These are phyloP conservation scores for Squalus acanthias DNA, from an alignment of 2,797 vertebrate species.

Conservation along the genomic window DNA sequence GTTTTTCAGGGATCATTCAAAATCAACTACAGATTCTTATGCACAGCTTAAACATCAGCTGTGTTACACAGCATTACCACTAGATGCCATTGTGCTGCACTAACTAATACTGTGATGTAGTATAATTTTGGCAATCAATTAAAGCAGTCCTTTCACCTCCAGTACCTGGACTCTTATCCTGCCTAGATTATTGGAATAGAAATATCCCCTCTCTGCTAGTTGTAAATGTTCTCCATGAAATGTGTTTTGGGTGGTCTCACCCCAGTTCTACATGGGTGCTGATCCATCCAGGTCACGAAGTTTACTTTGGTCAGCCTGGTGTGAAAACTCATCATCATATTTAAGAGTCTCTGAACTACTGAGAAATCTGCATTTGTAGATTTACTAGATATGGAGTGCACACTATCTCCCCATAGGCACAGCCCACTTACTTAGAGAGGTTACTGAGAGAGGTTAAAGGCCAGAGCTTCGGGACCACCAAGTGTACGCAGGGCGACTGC, in stretches of 20 bases:
- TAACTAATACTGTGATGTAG: background rate
- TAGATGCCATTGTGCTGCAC: background rate
- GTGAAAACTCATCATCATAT: background rate
- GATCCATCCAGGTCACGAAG: background rate
- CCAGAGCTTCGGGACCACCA: background rate
- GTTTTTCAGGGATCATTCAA: background rate
- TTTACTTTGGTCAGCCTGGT: background rate
- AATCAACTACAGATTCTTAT: background rate
- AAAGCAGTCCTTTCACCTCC: background rate
- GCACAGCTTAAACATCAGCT: background rate
- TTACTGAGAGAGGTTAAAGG: background rate
- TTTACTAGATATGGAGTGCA: background rate
- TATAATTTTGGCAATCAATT: background rate
- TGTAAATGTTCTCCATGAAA: background rate
- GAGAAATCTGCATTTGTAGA: background rate
- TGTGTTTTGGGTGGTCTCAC: background rate
- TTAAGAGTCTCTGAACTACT: background rate
- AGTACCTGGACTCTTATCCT: background rate
- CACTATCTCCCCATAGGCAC: background rate
- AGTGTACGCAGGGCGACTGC: background rate
- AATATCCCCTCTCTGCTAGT: background rate
- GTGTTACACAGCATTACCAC: background rate
- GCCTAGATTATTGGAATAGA: background rate
- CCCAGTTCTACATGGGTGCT: too few species aligned
- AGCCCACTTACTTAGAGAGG: background rate